These are phyloP conservation scores for Falco cherrug DNA, from an alignment of 2,797 vertebrate genomes.

Conservation along the genomic window DNA sequence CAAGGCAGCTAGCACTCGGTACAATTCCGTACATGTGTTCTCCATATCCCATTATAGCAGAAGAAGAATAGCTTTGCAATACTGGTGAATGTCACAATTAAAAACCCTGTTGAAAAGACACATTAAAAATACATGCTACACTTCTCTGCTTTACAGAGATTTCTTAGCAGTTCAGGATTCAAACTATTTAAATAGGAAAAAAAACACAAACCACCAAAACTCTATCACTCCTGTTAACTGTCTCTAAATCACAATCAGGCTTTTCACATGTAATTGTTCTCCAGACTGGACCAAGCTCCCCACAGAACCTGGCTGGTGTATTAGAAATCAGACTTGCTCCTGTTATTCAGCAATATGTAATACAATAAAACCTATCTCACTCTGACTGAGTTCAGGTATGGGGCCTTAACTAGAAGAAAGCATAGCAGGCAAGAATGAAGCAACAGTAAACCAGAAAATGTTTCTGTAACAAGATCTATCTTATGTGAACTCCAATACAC, in stretches of 20 bases:
- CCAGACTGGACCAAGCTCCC: neutral
- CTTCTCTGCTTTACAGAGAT: neutral
- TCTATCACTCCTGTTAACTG: neutral
- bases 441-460: neutral
- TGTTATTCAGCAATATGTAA: neutral
- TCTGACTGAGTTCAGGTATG: neutral
- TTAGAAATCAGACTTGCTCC: neutral
- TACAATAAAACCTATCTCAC: neutral
- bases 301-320: neutral
- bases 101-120: neutral
- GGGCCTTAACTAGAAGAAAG: neutral
- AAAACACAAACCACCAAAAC: neutral
- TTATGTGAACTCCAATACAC: neutral
- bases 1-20: neutral
- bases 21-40: neutral
- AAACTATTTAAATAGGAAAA: neutral
- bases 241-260: neutral
- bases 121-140: neutral
- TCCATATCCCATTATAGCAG: neutral
- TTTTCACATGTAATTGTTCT: neutral
- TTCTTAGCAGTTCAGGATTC: neutral
- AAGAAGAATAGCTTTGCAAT: neutral
- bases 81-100: neutral
- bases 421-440: neutral
- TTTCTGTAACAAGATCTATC: neutral